A percentile compares a stretch with the other conserved stretches of the same genome.
These are phyloP conservation scores for Varanus salvator DNA, from an alignment of 2,113 vertebrate species.

Conservation along the genomic window DNA sequence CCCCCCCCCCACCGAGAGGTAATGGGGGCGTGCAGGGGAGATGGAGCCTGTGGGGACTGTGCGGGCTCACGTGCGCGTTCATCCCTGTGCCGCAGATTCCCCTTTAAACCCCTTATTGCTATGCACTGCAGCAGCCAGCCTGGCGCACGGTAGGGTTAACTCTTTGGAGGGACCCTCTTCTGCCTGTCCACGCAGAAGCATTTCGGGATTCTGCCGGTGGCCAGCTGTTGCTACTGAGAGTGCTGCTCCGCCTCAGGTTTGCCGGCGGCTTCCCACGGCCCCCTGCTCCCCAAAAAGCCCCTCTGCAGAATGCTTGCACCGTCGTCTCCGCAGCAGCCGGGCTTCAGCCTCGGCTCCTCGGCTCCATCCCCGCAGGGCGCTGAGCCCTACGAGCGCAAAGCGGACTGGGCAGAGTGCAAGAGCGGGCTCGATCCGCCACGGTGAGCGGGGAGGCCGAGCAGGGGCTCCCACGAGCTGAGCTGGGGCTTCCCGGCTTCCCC, in stretches of 20 bases:
- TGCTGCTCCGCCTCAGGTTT: background rate
- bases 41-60: conserved; percentile 46
- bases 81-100: conserved; percentile 66
- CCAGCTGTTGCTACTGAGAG: no score
- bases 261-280: background rate
- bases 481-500: background rate
- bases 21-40: background rate
- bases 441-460: background rate
- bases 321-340: background rate
- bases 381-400: no score
- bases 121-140: conserved; percentile 60
- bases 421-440: background rate
- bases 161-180: conserved; percentile 4
- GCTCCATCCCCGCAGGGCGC: background rate
- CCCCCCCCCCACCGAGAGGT: conserved; percentile 10
- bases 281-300: background rate
- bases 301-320: background rate
- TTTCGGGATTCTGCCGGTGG: no score
- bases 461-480: background rate
- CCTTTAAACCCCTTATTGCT: conserved; percentile 64
- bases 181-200: background rate
- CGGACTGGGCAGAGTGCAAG: background rate
- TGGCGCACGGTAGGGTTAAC: conserved; percentile 53
- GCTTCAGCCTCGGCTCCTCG: no score
- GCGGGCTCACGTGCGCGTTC: conserved; percentile 76